These are phyloP conservation scores for Datnioides undecimradiatus DNA, from an alignment of 2,113 vertebrate genomes.

Conservation along the genomic window DNA sequence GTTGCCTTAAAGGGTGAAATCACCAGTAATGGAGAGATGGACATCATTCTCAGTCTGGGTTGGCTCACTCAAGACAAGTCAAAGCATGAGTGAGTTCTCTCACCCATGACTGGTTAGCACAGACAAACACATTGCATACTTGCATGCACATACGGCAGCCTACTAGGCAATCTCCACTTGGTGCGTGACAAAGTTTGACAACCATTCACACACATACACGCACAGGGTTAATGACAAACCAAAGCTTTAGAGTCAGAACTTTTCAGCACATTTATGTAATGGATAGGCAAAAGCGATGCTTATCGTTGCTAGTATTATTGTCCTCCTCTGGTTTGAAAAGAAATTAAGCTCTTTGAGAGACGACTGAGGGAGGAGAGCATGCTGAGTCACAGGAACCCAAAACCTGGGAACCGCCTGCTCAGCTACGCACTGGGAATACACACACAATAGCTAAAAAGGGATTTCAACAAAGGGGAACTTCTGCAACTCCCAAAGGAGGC, in stretches of 20 bases:
- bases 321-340: slow-evolving; percentile 73
- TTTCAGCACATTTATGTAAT: slow-evolving; percentile 79
- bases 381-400: slow-evolving; percentile 88
- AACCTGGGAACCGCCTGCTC: slow-evolving; percentile 83
- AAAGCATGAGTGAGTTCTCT: slow-evolving; percentile 32
- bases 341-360: slow-evolving; percentile 75
- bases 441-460: slow-evolving; percentile 83
- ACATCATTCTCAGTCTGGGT: slow-evolving; percentile 42
- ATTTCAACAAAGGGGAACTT: slow-evolving; percentile 78
- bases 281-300: slow-evolving; percentile 73
- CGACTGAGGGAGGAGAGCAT: slow-evolving; percentile 72
- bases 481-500: slow-evolving; percentile 77
- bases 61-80: slow-evolving; percentile 9
- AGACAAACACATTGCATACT: slow-evolving; percentile 25
- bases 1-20: slow-evolving; percentile 70
- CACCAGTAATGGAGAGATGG: slow-evolving; percentile 43
- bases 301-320: slow-evolving; percentile 77
- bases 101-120: slow-evolving; percentile 14
- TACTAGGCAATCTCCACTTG: slow-evolving; percentile 1
- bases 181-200: slow-evolving; percentile 34
- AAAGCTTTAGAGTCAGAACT: slow-evolving; percentile 58
- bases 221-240: slow-evolving; percentile 54
- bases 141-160: slow-evolving; percentile 7
- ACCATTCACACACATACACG: slow-evolving; percentile 27
- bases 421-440: slow-evolving; percentile 81